Evolutionary conservation across 2,113 vertebrate genomes (phyloP).

Genomic region (Sinocyclocheilus maitianheensis): DNA sequence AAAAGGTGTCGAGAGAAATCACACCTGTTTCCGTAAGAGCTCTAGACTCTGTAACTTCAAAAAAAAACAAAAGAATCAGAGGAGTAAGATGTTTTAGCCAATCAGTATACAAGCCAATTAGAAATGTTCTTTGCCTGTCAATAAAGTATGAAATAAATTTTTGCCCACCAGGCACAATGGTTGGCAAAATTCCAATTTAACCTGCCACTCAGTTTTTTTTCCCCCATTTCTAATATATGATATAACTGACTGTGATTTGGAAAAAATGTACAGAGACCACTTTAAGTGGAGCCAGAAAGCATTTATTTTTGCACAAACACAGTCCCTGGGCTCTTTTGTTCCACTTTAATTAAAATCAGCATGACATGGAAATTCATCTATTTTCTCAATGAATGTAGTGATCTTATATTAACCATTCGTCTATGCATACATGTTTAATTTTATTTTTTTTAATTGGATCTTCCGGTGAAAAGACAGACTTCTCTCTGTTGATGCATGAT

Average conservation of each 20-base stretch:
- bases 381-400: neutral
- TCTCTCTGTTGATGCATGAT: too few relatives aligned
- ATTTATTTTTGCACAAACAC: neutral
- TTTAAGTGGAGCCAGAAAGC: too few relatives aligned
- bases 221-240: neutral
- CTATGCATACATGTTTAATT: too few relatives aligned
- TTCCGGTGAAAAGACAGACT: too few relatives aligned
- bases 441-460: too few relatives aligned
- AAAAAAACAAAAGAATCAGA: neutral
- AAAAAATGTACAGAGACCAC: neutral
- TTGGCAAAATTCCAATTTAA: neutral
- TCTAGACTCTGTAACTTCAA: neutral
- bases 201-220: too few relatives aligned
- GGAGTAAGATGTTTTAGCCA: neutral
- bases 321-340: neutral
- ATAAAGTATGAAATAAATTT: neutral
- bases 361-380: neutral
- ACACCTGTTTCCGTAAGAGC: neutral
- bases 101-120: neutral
- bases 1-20: neutral
- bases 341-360: neutral
- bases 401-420: neutral
- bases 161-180: neutral
- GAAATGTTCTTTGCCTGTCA: neutral
- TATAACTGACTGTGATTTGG: neutral